These are phyloP conservation scores for Pandemis cinnamomeana DNA, from an alignment of 2,888 invertebrate genomes.

Conservation along the genomic window DNA sequence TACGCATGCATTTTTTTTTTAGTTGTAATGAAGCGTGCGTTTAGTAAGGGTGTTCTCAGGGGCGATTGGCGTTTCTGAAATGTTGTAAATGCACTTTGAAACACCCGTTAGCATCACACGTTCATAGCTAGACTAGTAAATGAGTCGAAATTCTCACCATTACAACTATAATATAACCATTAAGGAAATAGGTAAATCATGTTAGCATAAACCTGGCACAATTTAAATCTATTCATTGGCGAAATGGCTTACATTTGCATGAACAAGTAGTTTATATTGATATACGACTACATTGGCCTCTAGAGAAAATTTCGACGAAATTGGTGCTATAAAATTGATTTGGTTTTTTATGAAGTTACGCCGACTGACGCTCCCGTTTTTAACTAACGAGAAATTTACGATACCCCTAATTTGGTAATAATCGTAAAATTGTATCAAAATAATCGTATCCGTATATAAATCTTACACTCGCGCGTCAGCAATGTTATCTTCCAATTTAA, in stretches of 20 bases:
- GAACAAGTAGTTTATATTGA: constrained; percentile 11
- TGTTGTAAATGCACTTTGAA: too few species aligned
- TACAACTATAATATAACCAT: constrained; percentile 16
- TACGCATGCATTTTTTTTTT: too few species aligned
- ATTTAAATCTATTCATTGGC: constrained; percentile 24
- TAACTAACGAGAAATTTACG: constrained; percentile 26
- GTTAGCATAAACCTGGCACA: constrained; percentile 7
- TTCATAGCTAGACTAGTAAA: not conserved
- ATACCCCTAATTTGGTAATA: constrained; percentile 3
- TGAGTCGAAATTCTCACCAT: constrained; percentile 17
- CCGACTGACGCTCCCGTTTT: constrained; percentile 20
- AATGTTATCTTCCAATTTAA: not conserved
- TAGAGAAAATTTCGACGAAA: not conserved
- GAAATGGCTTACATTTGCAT: constrained; percentile 29
- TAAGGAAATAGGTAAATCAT: constrained; percentile 12
- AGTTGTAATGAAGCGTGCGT: too few species aligned
- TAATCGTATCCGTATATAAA: constrained; percentile 27
- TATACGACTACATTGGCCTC: constrained; percentile 16
- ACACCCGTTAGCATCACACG: not conserved
- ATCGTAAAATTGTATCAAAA: constrained; percentile 23
- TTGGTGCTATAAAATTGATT: constrained; percentile 16
- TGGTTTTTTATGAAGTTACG: not conserved
- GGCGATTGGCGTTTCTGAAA: too few species aligned
- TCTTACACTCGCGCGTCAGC: constrained; percentile 3
- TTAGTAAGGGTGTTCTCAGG: too few species aligned